Evolutionary conservation across 2,113 vertebrate species (phyloP), one percentile per base, ranked within the genome.

Genomic region (Trematomus loennbergii): DNA sequence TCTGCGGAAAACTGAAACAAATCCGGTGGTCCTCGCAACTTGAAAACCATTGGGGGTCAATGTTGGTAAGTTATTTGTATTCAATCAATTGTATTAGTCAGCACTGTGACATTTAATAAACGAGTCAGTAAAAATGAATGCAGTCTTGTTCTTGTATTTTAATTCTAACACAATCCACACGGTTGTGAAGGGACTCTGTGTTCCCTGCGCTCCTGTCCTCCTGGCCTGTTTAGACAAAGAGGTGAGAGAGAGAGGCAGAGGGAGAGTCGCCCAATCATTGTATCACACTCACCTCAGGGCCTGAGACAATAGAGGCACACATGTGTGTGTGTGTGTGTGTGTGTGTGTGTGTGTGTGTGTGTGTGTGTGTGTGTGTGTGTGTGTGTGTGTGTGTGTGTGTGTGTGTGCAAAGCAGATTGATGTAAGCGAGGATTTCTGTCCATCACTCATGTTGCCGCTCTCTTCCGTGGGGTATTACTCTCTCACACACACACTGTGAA

Each of bases 391-490:
- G 29, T 36, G 58, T 36, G 53, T 12, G 52, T 29, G 78, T 33
- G 43, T 22, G 76, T 83, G 75, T 82, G 77, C 62, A 75, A 80
- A 83, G 84, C 69, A 86, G 91, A 94, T 92, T 91, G 88, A 94
- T 93, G 87, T 80, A 87, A 87, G 78, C 67, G 52, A 68, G 72
- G 80, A 52, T 85, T 76, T 75, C 70, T 78, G 89, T 93, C 91
- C 87, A 93, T 95, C 92, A 95, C 73, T 94, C 90, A 91, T 85
- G 70, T 79, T 88, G 74, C 77, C 66, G 64, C 64, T 83, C 61
- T 68, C 67, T 62, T 75, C 85, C 52, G 71, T 74, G 84, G 90
- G 83, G 89, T 92, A 92, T 90, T 87, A 63, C 73, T 71, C 64
- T 72, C 70, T 58, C 65, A 74, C 61, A 71, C 63, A 83, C 75